Evolutionary conservation across 2,113 vertebrate species (phyloP).

Genomic region (Phasianus colchicus): DNA sequence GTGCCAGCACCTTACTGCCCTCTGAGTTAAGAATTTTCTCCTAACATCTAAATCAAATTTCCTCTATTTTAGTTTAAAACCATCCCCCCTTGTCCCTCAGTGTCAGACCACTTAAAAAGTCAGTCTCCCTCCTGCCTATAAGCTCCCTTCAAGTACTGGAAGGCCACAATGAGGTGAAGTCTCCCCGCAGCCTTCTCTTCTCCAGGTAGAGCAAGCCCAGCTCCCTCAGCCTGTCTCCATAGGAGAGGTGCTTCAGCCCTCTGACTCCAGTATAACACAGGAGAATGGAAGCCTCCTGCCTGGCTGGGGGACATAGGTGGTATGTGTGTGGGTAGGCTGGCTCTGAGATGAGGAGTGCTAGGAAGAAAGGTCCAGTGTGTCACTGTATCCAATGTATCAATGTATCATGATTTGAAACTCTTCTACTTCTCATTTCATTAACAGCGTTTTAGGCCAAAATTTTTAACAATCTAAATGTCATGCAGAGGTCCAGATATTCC

Average conservation of each 20-base stretch:
- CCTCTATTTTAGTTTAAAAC: too few relatives aligned
- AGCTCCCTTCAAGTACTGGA: not conserved
- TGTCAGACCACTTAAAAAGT: not conserved
- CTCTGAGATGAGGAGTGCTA: not conserved
- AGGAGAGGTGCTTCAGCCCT: too few relatives aligned
- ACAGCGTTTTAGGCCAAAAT: not conserved
- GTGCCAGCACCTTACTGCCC: too few relatives aligned
- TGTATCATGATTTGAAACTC: not conserved
- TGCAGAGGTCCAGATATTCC: not conserved
- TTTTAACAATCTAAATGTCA: not conserved
- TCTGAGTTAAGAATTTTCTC: too few relatives aligned
- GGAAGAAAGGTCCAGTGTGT: not conserved
- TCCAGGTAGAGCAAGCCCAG: not conserved
- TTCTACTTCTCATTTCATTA: not conserved
- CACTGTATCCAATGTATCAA: not conserved
- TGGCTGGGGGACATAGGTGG: not conserved
- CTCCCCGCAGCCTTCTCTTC: not conserved
- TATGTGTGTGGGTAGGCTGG: not conserved
- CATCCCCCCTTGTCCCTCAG: not conserved
- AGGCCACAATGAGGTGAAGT: not conserved
- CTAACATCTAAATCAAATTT: too few relatives aligned
- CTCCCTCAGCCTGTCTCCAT: not conserved
- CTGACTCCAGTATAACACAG: not conserved
- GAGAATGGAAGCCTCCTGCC: rapidly evolving
- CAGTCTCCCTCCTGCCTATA: not conserved